A percentile compares a stretch with the other conserved stretches of the same genome.
Conservation (phyloP, 2,113 vertebrate genomes). For the Peromyscus leucopus region DNA sequence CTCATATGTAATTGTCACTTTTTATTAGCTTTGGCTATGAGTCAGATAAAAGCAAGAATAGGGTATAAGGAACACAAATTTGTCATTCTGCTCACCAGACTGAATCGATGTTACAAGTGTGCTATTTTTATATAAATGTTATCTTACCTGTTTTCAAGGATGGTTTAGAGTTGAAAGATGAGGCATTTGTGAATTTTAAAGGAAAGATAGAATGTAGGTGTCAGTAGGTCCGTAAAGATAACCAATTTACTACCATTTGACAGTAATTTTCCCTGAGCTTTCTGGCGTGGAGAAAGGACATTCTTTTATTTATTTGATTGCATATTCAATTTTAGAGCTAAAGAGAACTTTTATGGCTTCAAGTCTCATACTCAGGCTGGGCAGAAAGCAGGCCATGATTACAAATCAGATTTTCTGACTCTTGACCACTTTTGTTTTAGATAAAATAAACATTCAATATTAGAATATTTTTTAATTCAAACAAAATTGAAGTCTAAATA, state of each 20-base stretch:
- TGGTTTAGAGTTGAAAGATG: slow-evolving; percentile 48
- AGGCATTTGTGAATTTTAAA: slow-evolving; percentile 7
- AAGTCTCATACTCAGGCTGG: background rate
- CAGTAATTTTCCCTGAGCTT: slow-evolving; percentile 45
- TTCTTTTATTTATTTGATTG: slow-evolving; percentile 39
- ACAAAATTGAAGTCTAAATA: slow-evolving; percentile 49
- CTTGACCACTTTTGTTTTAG: background rate
- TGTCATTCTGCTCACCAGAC: background rate
- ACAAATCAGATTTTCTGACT: background rate
- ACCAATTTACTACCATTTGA: slow-evolving; percentile 23
- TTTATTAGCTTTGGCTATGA: slow-evolving; percentile 46
- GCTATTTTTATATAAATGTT: slow-evolving; percentile 47
- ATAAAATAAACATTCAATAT: slow-evolving; percentile 37
- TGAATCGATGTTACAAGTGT: slow-evolving; percentile 46
- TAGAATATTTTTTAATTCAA: slow-evolving; percentile 5
- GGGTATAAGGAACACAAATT: slow-evolving; percentile 48
- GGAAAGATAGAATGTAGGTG: slow-evolving; percentile 1
- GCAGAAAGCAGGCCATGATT: slow-evolving; percentile 6
- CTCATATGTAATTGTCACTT: slow-evolving; percentile 55
- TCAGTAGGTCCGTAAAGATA: slow-evolving; percentile 15
- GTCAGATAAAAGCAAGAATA: slow-evolving; percentile 54
- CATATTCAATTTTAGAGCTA: slow-evolving; percentile 34
- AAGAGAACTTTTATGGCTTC: slow-evolving; percentile 24
- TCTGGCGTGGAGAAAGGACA: background rate
- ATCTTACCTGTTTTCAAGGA: slow-evolving; percentile 44